Evolutionary conservation across 2,113 vertebrate species (phyloP).

Genomic region (Oncorhynchus masou): DNA sequence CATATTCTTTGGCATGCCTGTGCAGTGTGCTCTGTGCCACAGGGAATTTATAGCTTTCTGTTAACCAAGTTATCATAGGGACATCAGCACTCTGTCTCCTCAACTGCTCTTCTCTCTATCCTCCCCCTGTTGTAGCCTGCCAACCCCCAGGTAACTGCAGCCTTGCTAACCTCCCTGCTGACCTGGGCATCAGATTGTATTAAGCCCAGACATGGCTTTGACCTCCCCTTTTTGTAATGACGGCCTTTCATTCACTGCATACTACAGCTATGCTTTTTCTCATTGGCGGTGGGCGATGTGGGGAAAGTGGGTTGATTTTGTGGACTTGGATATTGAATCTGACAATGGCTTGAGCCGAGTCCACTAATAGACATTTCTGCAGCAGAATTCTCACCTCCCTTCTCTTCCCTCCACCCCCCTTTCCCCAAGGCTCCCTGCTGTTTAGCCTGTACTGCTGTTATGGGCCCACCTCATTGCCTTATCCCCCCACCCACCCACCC

Average conservation of each 20-base stretch:
- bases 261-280: too few species aligned
- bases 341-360: slow-evolving; percentile 61
- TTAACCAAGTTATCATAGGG: slow-evolving; percentile 38
- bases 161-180: background rate
- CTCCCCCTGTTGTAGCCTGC: background rate
- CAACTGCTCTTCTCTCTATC: background rate
- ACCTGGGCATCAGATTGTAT: slow-evolving; percentile 25
- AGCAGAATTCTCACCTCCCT: slow-evolving; percentile 5
- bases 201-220: slow-evolving; percentile 15
- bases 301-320: slow-evolving; percentile 53
- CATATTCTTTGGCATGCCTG: slow-evolving; percentile 33
- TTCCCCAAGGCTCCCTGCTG: background rate
- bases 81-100: slow-evolving; percentile 13
- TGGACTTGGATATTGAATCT: slow-evolving; percentile 62
- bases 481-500: slow-evolving; percentile 14
- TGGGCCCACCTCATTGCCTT: slow-evolving; percentile 26
- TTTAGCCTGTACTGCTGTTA: slow-evolving; percentile 24
- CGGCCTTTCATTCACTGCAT: too few species aligned
- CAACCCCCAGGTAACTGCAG: slow-evolving; percentile 21
- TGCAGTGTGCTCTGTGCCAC: slow-evolving; percentile 38
- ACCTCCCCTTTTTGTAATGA: slow-evolving; percentile 8
- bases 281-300: too few species aligned
- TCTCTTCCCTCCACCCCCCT: background rate
- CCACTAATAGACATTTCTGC: slow-evolving; percentile 44
- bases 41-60: slow-evolving; percentile 56